Evolutionary conservation across 2,113 vertebrate species (phyloP), one percentile per base, ranked within the genome.

Genomic region (Pionites leucogaster): DNA sequence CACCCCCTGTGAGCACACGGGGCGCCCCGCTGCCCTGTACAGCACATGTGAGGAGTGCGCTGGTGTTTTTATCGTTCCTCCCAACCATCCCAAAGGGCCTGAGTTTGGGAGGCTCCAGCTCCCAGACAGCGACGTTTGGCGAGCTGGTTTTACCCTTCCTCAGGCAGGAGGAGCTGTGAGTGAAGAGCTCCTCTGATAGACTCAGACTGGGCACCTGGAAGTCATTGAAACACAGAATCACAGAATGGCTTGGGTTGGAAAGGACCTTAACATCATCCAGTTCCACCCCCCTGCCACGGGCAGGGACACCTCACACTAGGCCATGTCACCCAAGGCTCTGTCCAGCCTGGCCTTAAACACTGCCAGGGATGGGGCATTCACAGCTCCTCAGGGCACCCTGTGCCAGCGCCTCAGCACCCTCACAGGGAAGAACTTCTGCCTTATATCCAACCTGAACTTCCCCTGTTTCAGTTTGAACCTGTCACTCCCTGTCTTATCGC

Each of bases 1-100:
- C 9, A 0, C 7, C 39, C n/a, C 39, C 37, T 18, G 5, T 0
- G 0, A 49, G 63, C 39, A 35, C 31, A 6, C 13, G 25, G 46
- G 25, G 27, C 19, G 20, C 28, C 19, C 46, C 0, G 1, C 37
- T 44, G 53, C 62, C 52, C 39, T 11, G 6, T 39, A 42, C 4
- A 1, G 27, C 20, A 27, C 12, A 33, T 2, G 8, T n/a, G 27
- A 46, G 39, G 23, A 72, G 41, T 6, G 13, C 22, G 47, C 64
- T 14, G 7, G 10, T 88, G 29, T 27, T 65, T 71, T 52, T 52
- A 44, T 4, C 1, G 0, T 42, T 50, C 49, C 55, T 49, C 53
- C 64, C 53, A 50, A 0, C 6, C 24, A 49, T 65, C 28, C 42
- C 33, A 29, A 88, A 52, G 23, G 3, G 35, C 25, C 57, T 69